Conservation (phyloP, 37 sponge, comb jelly and placozoan species). For the Beroe forskalii region DNA sequence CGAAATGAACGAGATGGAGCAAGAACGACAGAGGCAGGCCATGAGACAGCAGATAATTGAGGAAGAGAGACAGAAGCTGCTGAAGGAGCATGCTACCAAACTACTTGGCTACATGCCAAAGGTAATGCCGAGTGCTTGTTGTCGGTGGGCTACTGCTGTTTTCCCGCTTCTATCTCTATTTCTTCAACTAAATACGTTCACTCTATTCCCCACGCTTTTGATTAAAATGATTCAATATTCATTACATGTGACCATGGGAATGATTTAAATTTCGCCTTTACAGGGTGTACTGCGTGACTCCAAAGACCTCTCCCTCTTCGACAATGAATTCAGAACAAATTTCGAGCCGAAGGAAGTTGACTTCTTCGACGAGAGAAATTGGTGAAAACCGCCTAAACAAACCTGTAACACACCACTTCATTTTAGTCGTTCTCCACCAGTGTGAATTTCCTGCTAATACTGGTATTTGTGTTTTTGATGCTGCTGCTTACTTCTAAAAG, state of each 20-base stretch:
- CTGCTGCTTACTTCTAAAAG: too few species aligned
- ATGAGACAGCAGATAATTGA: conserved; percentile 79
- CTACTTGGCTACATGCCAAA: conserved; percentile 92
- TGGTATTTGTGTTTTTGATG: too few species aligned
- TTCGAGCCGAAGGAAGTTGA: conserved; percentile 77
- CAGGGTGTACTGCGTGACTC: conserved; percentile 84
- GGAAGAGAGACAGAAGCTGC: conserved; percentile 91
- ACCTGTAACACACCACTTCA: too few species aligned
- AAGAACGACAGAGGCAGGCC: conserved; percentile 76
- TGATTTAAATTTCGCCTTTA: too few species aligned
- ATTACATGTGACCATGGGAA: too few species aligned
- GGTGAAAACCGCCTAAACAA: too few species aligned
- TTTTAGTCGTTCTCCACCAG: too few species aligned
- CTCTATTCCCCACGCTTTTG: too few species aligned
- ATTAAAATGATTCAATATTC: too few species aligned
- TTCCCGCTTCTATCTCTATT: neutral
- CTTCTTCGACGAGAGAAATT: conserved; percentile 74
- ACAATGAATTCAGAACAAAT: conserved; percentile 73
- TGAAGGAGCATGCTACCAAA: conserved; percentile 88
- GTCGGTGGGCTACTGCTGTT: neutral
- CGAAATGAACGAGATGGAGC: conserved; percentile 73
- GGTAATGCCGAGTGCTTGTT: conserved; percentile 33
- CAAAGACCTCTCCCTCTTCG: conserved; percentile 76
- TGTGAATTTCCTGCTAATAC: too few species aligned
- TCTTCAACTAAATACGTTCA: neutral